phyloP scores from a whole-genome alignment of 2,888 invertebrate species.

The Lamellibrachia satsuma region DNA sequence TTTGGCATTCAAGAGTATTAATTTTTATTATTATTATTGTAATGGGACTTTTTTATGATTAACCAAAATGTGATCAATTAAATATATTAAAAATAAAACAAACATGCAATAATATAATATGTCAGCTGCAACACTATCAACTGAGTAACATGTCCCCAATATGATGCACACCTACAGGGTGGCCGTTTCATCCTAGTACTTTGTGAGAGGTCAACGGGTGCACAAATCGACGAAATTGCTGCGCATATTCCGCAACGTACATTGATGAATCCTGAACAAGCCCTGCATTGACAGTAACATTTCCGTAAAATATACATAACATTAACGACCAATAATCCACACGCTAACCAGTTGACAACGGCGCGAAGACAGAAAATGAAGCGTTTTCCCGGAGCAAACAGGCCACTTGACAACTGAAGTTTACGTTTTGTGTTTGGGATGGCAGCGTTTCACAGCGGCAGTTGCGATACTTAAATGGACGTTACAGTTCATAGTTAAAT shows the following conservation, averaged over 20 bases:
- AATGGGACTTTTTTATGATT: too few species aligned
- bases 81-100: neutral
- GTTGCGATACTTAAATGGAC: slow-evolving; percentile 13
- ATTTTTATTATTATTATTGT: too few species aligned
- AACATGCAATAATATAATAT: neutral
- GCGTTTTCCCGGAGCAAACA: neutral
- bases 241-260: slow-evolving; percentile 17
- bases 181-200: neutral
- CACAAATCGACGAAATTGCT: neutral
- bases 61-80: neutral
- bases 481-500: neutral
- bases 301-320: neutral
- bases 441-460: slow-evolving; percentile 7
- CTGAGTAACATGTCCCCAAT: neutral
- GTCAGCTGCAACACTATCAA: neutral
- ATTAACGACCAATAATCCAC: neutral
- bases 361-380: neutral
- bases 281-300: neutral
- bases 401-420: neutral
- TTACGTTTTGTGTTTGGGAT: slow-evolving; percentile 5
- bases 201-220: neutral
- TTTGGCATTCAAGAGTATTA: too few species aligned
- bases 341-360: neutral
- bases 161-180: neutral
- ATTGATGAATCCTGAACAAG: neutral